Evolutionary conservation across 2,888 invertebrate species (phyloP), one percentile per base, ranked within the genome.

Genomic region (Ichneumoninae sp.): DNA sequence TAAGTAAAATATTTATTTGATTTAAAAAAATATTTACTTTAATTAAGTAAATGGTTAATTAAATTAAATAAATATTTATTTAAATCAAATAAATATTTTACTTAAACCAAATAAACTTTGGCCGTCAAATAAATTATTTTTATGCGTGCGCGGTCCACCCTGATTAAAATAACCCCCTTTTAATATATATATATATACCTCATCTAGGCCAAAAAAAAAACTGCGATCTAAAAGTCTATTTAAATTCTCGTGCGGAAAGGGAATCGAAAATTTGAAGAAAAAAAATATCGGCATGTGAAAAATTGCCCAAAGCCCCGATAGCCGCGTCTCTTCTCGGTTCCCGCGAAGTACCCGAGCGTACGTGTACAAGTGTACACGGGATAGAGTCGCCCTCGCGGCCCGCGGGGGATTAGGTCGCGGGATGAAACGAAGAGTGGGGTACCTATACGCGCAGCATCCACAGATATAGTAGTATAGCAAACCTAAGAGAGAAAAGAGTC

Each of bases 401-500:
- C 81, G 80, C 71, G 79, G 81, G 83, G 77, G 87, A 77, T 83
- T 83, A 88, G 81, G 77, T 71, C 60, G 81, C 73, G 60, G 86
- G 86, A 89, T 86, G 87, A 71, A 69, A 89, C 87, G 88, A 85
- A 80, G 85, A 85, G 88, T 74, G 44, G 74, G 69, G 85, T 83
- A 89, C 40, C 44, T 71, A 33, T 71, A 81, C 87, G 85, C 86
- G 63, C 63, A 77, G 50, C 50, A 71, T 74, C 74, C 75, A 66
- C 57, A 50, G 65, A 81, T 78, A 81, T 79, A 79, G 75, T 54
- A 70, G 71, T 74, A 87, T 88, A 54, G 54, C 54, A 22, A 54
- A 54, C 19, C 54, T 19, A 54, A 54, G 22, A 88, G 89, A 89
- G 89, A 90, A 90, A 90, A 91, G 88, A 90, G 88, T 88, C 1